Percentiles rank a stretch among this genome's conserved stretches.
Evolutionary conservation across 1,140 invertebrate genomes (phyloP).

Genomic region (Pygmarrhopalites habei): DNA sequence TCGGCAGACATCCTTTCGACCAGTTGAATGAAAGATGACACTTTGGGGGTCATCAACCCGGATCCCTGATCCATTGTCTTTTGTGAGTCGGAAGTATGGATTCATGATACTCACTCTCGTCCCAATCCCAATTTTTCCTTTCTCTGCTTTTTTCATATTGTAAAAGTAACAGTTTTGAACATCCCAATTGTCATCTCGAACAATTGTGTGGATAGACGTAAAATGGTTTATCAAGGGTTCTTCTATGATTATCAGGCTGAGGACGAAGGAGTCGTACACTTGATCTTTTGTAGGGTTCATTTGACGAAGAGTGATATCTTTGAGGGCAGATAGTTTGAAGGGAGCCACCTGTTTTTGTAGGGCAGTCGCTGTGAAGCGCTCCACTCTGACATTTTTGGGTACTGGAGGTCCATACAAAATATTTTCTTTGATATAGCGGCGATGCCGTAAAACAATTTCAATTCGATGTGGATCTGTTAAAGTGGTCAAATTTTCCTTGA

Average conservation of each 20-base stretch:
- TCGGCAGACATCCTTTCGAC: conserved; percentile 13
- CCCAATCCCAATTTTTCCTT: conserved; percentile 17
- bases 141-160: conserved; percentile 10
- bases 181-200: conserved; percentile 23
- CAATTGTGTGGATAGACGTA: conserved; percentile 7
- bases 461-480: too few species aligned
- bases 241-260: conserved; percentile 23
- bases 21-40: conserved; percentile 1
- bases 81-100: conserved; percentile 12
- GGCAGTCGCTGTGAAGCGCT: too few species aligned
- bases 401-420: too few species aligned
- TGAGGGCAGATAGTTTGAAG: neutral
- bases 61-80: conserved; percentile 9
- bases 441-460: too few species aligned
- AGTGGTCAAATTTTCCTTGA: too few species aligned
- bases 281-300: conserved; percentile 16
- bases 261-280: conserved; percentile 10
- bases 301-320: conserved; percentile 15
- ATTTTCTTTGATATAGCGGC: too few species aligned
- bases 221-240: neutral
- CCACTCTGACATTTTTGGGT: too few species aligned
- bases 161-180: conserved; percentile 18
- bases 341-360: neutral
- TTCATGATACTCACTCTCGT: conserved; percentile 20
- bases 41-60: conserved; percentile 20